phyloP scores from a whole-genome alignment of 2,113 vertebrate species.

The Tichodroma muraria region DNA sequence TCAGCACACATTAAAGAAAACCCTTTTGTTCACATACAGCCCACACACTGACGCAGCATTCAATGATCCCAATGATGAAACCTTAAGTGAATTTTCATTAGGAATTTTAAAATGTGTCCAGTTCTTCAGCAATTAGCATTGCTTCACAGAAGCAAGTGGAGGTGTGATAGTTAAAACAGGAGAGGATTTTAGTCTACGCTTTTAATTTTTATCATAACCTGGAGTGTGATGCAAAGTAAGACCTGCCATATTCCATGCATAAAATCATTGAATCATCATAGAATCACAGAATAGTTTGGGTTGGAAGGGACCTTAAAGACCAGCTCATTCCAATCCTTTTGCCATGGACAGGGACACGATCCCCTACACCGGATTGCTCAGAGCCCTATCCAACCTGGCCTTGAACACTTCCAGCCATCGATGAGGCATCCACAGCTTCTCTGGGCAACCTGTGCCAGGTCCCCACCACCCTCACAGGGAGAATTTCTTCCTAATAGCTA shows the following conservation, averaged over 20 bases:
- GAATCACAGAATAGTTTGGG: not conserved
- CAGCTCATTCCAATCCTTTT: not conserved
- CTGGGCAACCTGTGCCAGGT: not conserved
- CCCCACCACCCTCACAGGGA: not conserved
- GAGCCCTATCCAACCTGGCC: not conserved
- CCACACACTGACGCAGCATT: constrained; percentile 34
- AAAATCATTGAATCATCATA: not conserved
- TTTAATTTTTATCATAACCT: not conserved
- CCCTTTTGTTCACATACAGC: constrained; percentile 29
- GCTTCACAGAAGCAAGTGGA: not conserved
- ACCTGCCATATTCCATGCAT: not conserved
- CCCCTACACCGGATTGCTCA: not conserved
- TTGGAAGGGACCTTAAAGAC: not conserved
- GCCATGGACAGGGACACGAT: not conserved
- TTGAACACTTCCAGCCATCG: not conserved
- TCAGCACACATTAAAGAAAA: constrained; percentile 18
- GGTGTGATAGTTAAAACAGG: not conserved
- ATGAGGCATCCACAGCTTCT: no score
- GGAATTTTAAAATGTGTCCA: not conserved
- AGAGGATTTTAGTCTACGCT: not conserved
- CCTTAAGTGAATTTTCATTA: not conserved
- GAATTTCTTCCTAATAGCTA: not conserved
- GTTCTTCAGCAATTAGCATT: not conserved
- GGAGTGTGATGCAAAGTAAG: not conserved
- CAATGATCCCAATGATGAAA: not conserved